These are phyloP conservation scores for Riparia riparia DNA, from an alignment of 2,113 vertebrate genomes.

Conservation along the genomic window DNA sequence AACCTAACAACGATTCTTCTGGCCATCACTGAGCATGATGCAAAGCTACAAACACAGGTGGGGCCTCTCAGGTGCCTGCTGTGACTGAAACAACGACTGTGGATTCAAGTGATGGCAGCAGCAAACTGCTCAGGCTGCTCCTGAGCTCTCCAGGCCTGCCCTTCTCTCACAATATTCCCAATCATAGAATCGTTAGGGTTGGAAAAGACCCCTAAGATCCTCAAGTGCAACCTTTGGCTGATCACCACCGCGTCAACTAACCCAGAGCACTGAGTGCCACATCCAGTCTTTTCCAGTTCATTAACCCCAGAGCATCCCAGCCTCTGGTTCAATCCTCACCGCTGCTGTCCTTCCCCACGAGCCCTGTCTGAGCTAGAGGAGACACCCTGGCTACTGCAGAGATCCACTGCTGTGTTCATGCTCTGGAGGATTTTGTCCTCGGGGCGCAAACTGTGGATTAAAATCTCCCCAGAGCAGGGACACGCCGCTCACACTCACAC, in stretches of 20 bases:
- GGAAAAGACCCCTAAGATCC: not conserved
- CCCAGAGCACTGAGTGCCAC: not conserved
- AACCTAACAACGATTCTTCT: not conserved
- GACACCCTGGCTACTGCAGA: not conserved
- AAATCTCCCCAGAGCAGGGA: slow-evolving; percentile 76
- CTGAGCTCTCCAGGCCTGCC: not conserved
- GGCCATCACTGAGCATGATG: not conserved
- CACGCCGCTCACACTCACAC: slow-evolving; percentile 42
- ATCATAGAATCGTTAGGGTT: not conserved
- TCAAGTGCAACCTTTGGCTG: not conserved
- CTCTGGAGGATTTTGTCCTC: slow-evolving; percentile 76
- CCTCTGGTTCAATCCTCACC: not conserved
- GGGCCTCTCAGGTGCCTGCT: not conserved
- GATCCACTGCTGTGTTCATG: slow-evolving; percentile 14
- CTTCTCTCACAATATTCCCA: not conserved
- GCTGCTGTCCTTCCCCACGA: not conserved
- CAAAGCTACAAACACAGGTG: not conserved
- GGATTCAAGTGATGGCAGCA: not conserved
- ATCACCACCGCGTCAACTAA: not conserved
- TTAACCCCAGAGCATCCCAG: not conserved
- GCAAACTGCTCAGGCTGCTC: not conserved
- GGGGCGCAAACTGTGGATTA: slow-evolving; percentile 59
- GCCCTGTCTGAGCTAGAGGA: not conserved
- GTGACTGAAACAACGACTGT: not conserved
- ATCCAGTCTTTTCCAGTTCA: not conserved